Evolutionary conservation across 2,113 vertebrate genomes (phyloP).

Genomic region (Blennius ocellaris): DNA sequence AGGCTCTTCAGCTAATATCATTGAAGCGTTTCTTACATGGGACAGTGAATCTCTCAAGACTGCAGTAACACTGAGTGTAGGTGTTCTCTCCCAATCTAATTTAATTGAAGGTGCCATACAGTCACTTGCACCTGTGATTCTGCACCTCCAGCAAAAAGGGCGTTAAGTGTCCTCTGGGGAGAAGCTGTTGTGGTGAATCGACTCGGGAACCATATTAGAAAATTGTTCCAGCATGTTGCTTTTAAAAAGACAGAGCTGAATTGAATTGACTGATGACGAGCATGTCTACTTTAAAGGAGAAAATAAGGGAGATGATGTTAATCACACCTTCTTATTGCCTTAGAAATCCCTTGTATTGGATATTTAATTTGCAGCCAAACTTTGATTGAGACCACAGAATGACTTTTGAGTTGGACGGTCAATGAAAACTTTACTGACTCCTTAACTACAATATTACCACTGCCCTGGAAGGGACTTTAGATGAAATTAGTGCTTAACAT

Average conservation of each 20-base stretch:
- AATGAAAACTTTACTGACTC: too few species aligned
- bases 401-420: too few species aligned
- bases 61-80: slow-evolving; percentile 20
- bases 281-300: neutral
- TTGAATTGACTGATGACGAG: neutral
- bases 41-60: slow-evolving; percentile 38
- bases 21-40: slow-evolving; percentile 37
- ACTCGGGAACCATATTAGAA: slow-evolving; percentile 1
- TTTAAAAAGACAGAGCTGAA: slow-evolving; percentile 1
- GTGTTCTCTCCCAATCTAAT: slow-evolving; percentile 32
- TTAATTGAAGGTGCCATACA: slow-evolving; percentile 39
- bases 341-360: too few species aligned
- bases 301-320: neutral
- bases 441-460: too few species aligned
- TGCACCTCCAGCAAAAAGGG: slow-evolving; percentile 14
- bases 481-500: too few species aligned
- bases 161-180: slow-evolving; percentile 11
- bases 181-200: slow-evolving; percentile 11
- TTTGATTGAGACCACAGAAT: too few species aligned
- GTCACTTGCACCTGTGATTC: slow-evolving; percentile 19
- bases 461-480: too few species aligned
- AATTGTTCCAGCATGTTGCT: neutral
- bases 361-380: too few species aligned
- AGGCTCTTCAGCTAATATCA: slow-evolving; percentile 49
- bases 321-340: neutral